A percentile compares a stretch with the other conserved stretches of the same genome.
Evolutionary conservation across 2,797 vertebrate species (phyloP).

Genomic region (Huso huso): DNA sequence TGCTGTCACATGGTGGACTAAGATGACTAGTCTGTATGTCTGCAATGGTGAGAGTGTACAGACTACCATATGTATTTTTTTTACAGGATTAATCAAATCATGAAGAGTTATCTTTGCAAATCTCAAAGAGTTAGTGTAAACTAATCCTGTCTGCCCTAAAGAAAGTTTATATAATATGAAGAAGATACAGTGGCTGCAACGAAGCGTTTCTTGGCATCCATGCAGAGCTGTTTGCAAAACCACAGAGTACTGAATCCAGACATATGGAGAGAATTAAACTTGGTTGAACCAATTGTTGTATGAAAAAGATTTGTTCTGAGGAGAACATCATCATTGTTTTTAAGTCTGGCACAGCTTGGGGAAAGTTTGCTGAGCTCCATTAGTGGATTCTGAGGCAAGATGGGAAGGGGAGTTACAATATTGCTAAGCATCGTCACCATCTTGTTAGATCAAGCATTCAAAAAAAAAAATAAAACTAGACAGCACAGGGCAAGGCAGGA

Average conservation of each 20-base stretch:
- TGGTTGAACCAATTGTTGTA: slow-evolving; percentile 1
- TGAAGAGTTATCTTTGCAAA: slow-evolving; percentile 22
- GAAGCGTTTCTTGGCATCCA: slow-evolving; percentile 22
- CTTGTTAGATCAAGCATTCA: background rate
- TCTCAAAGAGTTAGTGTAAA: slow-evolving; percentile 20
- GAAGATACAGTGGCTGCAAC: slow-evolving; percentile 16
- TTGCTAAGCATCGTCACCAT: background rate
- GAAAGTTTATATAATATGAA: slow-evolving; percentile 31
- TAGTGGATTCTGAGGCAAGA: background rate
- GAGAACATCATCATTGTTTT: background rate
- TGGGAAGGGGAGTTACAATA: background rate
- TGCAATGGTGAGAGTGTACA: background rate
- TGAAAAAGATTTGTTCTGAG: slow-evolving; percentile 3
- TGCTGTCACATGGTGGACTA: background rate
- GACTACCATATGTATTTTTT: background rate
- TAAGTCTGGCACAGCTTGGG: background rate
- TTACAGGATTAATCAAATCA: slow-evolving; percentile 29
- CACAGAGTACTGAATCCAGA: slow-evolving; percentile 9
- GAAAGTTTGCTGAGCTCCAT: background rate
- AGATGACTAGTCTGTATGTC: background rate
- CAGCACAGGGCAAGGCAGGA: background rate
- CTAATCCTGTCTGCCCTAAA: slow-evolving; percentile 27
- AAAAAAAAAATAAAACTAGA: background rate
- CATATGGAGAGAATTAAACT: slow-evolving; percentile 19
- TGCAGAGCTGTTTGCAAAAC: slow-evolving; percentile 19